These are phyloP conservation scores for Caenorhabditis doughertyi DNA, from an alignment of 2,888 invertebrate genomes.

Conservation along the genomic window DNA sequence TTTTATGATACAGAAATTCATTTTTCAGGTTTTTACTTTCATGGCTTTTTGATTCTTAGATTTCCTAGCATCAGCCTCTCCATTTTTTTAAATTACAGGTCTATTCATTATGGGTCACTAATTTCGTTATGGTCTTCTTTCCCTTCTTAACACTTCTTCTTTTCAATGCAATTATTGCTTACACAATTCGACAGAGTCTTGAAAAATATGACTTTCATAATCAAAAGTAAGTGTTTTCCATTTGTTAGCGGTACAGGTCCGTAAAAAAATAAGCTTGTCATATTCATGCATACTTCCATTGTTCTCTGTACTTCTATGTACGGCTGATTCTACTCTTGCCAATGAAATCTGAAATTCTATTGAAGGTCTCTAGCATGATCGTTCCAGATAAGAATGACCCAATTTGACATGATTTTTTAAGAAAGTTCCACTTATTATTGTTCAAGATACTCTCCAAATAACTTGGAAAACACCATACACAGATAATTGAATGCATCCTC, in stretches of 20 bases:
- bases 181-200: conserved; percentile 91
- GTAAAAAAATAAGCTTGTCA: not conserved
- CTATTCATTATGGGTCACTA: conserved; percentile 95
- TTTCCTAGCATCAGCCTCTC: not conserved
- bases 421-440: conserved; percentile 14
- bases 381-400: not conserved
- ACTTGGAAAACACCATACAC: not conserved
- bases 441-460: too few relatives aligned
- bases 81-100: conserved; percentile 83
- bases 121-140: conserved; percentile 94
- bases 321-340: conserved; percentile 30
- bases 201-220: conserved; percentile 87
- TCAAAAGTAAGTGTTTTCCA: conserved; percentile 58
- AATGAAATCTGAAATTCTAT: not conserved
- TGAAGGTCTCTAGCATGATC: conserved; percentile 16
- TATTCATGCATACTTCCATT: conserved; percentile 20
- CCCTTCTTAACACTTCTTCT: conserved; percentile 91
- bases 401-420: conserved; percentile 16
- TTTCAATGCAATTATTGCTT: conserved; percentile 93
- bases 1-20: too few relatives aligned
- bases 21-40: too few relatives aligned
- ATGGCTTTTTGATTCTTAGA: not conserved
- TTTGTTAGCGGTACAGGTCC: not conserved
- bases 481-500: conserved; percentile 3
- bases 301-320: conserved; percentile 53